These are phyloP conservation scores for Drosophila azteca DNA, from an alignment of 1,140 invertebrate species.

Conservation along the genomic window DNA sequence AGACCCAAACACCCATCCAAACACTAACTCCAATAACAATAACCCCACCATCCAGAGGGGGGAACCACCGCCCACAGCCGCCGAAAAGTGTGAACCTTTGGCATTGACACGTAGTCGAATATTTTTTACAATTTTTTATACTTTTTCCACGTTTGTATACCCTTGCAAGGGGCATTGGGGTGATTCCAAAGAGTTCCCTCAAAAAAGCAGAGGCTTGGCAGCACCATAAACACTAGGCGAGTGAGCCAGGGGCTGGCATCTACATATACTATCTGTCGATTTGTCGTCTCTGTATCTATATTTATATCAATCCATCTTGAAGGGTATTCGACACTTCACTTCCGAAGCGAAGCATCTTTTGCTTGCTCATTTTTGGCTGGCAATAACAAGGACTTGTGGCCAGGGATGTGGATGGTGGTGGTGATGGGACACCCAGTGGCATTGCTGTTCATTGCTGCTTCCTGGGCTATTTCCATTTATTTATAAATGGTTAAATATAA, in stretches of 20 bases:
- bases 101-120: conserved; percentile 52
- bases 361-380: conserved; percentile 37
- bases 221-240: too few relatives aligned
- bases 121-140: conserved; percentile 10
- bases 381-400: conserved; percentile 52
- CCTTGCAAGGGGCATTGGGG: too few relatives aligned
- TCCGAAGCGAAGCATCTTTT: too few relatives aligned
- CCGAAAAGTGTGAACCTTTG: conserved; percentile 62
- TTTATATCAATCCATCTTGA: too few relatives aligned
- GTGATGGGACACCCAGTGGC: conserved; percentile 13
- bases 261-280: too few relatives aligned
- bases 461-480: conserved; percentile 34
- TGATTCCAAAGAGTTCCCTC: too few relatives aligned
- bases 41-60: conserved; percentile 26
- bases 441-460: conserved; percentile 26
- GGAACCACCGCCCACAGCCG: conserved; percentile 31
- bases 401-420: conserved; percentile 11
- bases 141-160: conserved; percentile 1
- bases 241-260: too few relatives aligned
- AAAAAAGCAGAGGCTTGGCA: too few relatives aligned
- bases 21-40: conserved; percentile 50
- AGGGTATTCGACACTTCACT: background rate
- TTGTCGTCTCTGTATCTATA: too few relatives aligned
- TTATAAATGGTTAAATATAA: conserved; percentile 62
- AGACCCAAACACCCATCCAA: too few relatives aligned